Conservation (phyloP, 2,888 invertebrate species). For the Scaptomyza polygonia region DNA sequence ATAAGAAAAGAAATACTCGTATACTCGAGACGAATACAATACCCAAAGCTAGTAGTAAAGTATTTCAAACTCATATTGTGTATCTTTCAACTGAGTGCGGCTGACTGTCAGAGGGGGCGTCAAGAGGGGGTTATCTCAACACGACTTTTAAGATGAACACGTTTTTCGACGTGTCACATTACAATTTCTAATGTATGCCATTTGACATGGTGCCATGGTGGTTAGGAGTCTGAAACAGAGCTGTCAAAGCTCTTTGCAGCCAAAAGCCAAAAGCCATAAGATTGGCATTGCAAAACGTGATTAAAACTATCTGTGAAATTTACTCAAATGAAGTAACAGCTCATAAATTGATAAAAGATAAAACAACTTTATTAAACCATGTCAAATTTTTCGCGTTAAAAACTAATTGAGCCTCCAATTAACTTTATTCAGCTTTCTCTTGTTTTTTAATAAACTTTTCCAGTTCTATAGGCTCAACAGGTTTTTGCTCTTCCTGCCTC, state of each 20-base stretch:
- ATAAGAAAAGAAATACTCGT: conserved; percentile 48
- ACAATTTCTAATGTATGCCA: conserved; percentile 75
- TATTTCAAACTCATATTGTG: conserved; percentile 41
- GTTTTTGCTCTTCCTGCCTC: conserved; percentile 33
- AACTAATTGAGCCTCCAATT: conserved; percentile 21
- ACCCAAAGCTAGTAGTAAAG: conserved; percentile 42
- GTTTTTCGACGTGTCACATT: conserved; percentile 74
- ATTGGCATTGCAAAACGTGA: conserved; percentile 28
- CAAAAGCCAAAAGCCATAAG: conserved; percentile 27
- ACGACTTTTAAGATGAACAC: conserved; percentile 74
- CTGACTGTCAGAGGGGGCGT: conserved; percentile 5
- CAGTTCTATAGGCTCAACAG: conserved; percentile 22
- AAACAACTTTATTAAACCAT: background rate
- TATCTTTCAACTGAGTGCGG: conserved; percentile 43
- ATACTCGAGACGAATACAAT: conserved; percentile 33
- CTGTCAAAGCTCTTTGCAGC: conserved; percentile 45
- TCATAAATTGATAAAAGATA: no score
- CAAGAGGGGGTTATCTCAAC: conserved; percentile 22
- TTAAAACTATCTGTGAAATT: conserved; percentile 5
- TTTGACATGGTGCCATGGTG: conserved; percentile 47
- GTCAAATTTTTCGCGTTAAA: background rate
- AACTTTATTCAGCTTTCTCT: conserved; percentile 27
- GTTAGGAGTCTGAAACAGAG: conserved; percentile 47
- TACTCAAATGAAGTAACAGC: background rate
- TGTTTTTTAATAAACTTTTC: conserved; percentile 6